Conservation (phyloP, 2,797 vertebrate species). For the Microhierax caerulescens region DNA sequence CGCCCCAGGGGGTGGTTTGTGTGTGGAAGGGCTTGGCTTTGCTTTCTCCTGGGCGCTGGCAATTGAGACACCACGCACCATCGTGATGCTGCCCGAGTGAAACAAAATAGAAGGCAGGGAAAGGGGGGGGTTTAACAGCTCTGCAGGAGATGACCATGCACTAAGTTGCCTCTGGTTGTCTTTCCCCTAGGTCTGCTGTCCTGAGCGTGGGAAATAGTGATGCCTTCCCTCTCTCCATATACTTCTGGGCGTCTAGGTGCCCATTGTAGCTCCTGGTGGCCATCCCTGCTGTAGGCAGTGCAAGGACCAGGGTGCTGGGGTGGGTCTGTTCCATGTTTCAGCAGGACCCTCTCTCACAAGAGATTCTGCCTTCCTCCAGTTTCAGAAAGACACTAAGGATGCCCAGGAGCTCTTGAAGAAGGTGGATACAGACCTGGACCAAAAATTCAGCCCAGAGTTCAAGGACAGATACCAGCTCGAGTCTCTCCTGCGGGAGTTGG, state of each 20-base stretch:
- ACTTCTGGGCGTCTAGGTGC: neutral
- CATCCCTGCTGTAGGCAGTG: neutral
- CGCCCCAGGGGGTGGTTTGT: conserved; percentile 8
- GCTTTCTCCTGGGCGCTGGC: neutral
- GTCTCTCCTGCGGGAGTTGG: conserved; percentile 85
- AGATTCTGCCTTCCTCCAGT: conserved; percentile 72
- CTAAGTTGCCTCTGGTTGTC: neutral
- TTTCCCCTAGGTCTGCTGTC: neutral
- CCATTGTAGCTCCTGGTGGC: neutral
- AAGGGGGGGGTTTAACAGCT: neutral
- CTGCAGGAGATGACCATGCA: neutral
- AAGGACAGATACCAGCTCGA: conserved; percentile 95
- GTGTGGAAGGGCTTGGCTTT: neutral
- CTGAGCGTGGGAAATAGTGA: accelerated
- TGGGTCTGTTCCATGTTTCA: neutral
- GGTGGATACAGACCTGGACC: conserved; percentile 88
- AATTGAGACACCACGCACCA: accelerated
- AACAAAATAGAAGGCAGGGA: neutral
- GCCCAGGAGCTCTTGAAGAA: conserved; percentile 90
- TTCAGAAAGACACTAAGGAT: conserved; percentile 88
- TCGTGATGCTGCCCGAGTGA: neutral
- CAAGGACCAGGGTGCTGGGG: neutral
- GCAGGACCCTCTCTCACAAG: neutral
- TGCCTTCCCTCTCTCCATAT: neutral
- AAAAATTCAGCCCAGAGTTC: conserved; percentile 94